Evolutionary conservation across 2,113 vertebrate species (phyloP).

Genomic region (Diphyllodes magnificus): DNA sequence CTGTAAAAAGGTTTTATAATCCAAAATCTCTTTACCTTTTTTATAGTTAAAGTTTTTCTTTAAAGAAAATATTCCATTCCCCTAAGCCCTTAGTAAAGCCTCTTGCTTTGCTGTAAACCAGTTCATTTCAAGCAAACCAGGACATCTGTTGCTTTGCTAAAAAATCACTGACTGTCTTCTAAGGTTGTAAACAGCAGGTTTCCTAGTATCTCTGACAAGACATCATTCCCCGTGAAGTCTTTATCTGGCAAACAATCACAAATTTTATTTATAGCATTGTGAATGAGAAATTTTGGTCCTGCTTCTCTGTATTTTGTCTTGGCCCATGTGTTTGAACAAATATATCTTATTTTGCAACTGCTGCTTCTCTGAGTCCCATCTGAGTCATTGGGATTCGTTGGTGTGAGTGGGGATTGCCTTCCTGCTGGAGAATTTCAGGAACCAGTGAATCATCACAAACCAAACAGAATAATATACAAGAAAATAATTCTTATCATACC

Average conservation of each 20-base stretch:
- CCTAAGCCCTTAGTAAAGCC: neutral
- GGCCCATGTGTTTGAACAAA: neutral
- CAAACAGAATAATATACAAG: neutral
- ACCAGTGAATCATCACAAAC: neutral
- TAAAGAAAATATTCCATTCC: neutral
- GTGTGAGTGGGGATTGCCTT: neutral
- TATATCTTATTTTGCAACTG: neutral
- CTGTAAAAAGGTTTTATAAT: slow-evolving; percentile 69
- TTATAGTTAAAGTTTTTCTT: slow-evolving; percentile 40
- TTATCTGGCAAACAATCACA: neutral
- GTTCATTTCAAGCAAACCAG: neutral
- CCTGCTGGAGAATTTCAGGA: neutral
- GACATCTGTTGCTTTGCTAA: neutral
- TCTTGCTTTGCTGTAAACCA: neutral
- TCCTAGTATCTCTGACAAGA: neutral
- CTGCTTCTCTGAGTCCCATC: neutral
- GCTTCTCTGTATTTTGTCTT: neutral
- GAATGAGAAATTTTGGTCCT: neutral
- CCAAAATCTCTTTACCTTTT: slow-evolving; percentile 68
- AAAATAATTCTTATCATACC: neutral
- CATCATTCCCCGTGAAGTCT: neutral
- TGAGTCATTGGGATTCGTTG: neutral
- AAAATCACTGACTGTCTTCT: neutral
- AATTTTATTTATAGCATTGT: neutral
- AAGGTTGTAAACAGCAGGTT: neutral